phyloP scores from a whole-genome alignment of 2,113 vertebrate species.

The Chlorocebus sabaeus region DNA sequence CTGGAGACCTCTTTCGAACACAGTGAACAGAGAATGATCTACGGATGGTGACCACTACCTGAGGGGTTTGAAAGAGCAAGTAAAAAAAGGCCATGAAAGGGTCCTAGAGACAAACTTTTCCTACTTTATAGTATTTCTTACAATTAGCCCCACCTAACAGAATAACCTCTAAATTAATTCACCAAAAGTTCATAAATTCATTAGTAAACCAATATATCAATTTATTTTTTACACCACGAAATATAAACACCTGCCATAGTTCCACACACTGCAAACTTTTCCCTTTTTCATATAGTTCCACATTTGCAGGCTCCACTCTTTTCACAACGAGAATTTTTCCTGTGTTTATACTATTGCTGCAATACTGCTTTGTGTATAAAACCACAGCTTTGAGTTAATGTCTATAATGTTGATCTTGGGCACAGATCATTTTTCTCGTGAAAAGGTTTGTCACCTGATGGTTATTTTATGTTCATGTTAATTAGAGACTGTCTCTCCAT shows the following conservation, averaged over 20 bases:
- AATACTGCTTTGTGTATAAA: not conserved
- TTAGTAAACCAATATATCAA: not conserved
- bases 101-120: not conserved
- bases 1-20: not conserved
- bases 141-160: not conserved
- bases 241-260: no score
- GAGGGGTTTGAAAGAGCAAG: not conserved
- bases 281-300: not conserved
- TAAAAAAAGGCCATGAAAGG: not conserved
- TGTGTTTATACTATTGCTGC: not conserved
- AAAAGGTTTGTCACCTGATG: not conserved
- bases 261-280: not conserved
- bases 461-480: not conserved
- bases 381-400: not conserved
- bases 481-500: not conserved
- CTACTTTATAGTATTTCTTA: not conserved
- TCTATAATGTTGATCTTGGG: not conserved
- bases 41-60: rapidly evolving
- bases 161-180: not conserved
- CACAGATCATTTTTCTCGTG: not conserved
- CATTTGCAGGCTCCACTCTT: not conserved
- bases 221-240: not conserved
- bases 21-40: not conserved
- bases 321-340: not conserved
- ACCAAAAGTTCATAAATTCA: not conserved